These are phyloP conservation scores for Coremacera marginata DNA, from an alignment of 2,888 invertebrate genomes.

Conservation along the genomic window DNA sequence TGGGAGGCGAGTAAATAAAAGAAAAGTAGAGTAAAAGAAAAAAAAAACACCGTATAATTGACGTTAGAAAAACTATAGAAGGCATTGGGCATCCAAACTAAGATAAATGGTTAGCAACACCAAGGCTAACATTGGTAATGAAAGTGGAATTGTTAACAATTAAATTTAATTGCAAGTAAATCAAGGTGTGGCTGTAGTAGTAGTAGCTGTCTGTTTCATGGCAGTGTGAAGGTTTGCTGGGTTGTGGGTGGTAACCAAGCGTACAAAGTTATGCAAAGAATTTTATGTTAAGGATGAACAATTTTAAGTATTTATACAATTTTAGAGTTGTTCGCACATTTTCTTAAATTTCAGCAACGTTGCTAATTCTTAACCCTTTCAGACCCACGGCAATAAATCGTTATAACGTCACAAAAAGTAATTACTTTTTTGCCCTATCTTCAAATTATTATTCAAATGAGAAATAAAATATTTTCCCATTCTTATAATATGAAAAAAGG, in stretches of 20 bases:
- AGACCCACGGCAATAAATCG: no score
- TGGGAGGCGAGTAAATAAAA: not conserved
- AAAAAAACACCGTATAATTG: not conserved
- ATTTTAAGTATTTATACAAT: no score
- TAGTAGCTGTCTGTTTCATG: not conserved
- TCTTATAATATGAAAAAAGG: no score
- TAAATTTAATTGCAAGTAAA: slow-evolving; percentile 26
- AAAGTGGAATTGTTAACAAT: slow-evolving; percentile 20
- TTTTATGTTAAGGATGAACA: not conserved
- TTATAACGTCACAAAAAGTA: no score
- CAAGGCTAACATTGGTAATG: not conserved
- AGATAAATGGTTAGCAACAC: not conserved
- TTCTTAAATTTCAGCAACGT: no score
- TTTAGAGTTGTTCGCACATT: not conserved
- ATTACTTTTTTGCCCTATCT: no score
- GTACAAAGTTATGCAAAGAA: not conserved
- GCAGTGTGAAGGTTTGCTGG: not conserved
- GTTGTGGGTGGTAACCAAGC: not conserved
- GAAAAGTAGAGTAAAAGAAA: not conserved
- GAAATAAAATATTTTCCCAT: no score
- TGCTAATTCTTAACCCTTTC: no score
- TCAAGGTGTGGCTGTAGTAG: not conserved
- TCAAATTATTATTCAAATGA: no score
- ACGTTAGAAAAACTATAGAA: no score
- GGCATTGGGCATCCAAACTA: no score